Conservation (phyloP, 2,888 invertebrate species). For the Pristionchus mayeri region DNA sequence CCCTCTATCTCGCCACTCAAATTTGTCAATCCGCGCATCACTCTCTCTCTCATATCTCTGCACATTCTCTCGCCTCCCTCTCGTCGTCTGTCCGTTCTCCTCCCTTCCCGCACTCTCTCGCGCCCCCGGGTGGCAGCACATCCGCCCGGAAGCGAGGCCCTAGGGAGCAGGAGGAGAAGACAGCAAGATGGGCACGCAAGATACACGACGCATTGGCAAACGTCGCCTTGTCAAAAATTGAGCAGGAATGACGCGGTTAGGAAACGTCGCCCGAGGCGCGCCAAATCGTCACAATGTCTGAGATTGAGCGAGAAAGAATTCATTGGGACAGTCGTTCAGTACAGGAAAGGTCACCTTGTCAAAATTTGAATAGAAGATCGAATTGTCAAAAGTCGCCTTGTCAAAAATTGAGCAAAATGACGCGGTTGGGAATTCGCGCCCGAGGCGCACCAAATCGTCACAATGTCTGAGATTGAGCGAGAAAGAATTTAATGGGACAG, state of each 20-base stretch:
- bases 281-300: no score
- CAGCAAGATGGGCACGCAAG: background rate
- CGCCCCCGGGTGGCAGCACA: constrained; percentile 8
- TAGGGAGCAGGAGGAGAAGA: constrained; percentile 1
- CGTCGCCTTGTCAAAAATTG: background rate
- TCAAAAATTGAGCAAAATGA: no score
- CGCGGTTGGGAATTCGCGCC: no score
- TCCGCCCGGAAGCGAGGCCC: background rate
- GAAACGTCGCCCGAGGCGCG: background rate
- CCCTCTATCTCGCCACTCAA: background rate
- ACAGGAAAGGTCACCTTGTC: background rate
- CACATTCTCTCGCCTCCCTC: constrained; percentile 8
- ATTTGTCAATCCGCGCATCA: constrained; percentile 47
- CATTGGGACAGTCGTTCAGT: no score
- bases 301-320: no score
- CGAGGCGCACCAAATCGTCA: no score
- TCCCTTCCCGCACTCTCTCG: background rate
- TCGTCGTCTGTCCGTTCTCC: background rate
- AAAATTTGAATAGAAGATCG: background rate
- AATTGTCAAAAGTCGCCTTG: background rate
- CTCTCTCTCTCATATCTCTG: constrained; percentile 2
- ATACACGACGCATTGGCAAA: constrained; percentile 16
- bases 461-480: no score
- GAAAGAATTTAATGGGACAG: no score
- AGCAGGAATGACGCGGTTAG: background rate